Evolutionary conservation across 1,140 invertebrate species (phyloP).

Genomic region (Zophobas morio): DNA sequence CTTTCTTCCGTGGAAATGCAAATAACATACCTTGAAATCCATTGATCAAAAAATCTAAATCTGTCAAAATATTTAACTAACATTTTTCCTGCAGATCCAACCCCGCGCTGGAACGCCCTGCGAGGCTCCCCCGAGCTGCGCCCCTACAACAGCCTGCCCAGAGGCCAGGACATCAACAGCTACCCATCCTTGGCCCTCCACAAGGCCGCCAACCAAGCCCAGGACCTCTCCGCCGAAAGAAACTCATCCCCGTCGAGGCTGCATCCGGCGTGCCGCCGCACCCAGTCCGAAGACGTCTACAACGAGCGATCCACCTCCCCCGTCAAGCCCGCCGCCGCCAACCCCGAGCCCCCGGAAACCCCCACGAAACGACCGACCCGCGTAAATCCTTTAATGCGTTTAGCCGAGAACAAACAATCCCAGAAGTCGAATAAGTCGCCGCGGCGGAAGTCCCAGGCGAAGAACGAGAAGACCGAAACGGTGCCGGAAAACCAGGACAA

Average conservation of each 20-base stretch:
- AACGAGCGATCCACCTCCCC: conserved; percentile 39
- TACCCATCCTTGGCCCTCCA: conserved; percentile 64
- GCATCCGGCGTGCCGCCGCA: conserved; percentile 57
- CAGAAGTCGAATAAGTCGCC: conserved; percentile 24
- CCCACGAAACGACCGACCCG: conserved; percentile 50
- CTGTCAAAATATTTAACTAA: not conserved
- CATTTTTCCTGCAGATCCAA: conserved; percentile 67
- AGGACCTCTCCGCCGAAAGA: conserved; percentile 28
- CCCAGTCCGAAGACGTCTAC: conserved; percentile 62
- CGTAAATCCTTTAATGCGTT: conserved; percentile 59
- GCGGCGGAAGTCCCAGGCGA: conserved; percentile 17
- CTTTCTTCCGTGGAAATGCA: too few species aligned
- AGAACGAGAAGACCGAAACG: conserved; percentile 11
- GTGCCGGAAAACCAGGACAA: not conserved
- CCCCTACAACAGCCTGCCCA: conserved; percentile 73
- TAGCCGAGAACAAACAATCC: conserved; percentile 33
- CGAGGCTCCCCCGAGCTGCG: conserved; percentile 72
- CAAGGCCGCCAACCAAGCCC: conserved; percentile 52
- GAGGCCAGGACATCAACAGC: conserved; percentile 63
- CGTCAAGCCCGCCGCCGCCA: not conserved
- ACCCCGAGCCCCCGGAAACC: conserved; percentile 15
- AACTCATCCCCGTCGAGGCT: conserved; percentile 42
- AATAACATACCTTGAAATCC: too few species aligned
- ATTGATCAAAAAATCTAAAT: too few species aligned
- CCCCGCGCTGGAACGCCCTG: conserved; percentile 71